Evolutionary conservation across 2,888 invertebrate genomes (phyloP), one percentile per base, ranked within the genome.

Genomic region (Blastobasis lacticolella): DNA sequence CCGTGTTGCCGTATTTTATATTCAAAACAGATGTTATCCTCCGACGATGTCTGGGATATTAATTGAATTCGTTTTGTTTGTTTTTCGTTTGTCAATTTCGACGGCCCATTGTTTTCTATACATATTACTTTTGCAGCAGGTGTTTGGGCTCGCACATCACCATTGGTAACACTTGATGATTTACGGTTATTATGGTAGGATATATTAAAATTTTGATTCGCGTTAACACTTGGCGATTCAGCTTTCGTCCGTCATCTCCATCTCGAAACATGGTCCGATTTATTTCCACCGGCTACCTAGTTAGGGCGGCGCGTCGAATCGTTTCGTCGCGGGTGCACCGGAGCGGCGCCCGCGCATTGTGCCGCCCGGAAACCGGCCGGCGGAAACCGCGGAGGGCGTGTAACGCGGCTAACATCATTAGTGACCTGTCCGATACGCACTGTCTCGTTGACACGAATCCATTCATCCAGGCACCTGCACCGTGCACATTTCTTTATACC

Each of bases 11-110:
- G 72, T 80, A 75, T 85, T 86, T 84, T 85, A 81, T 84, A 85
- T 87, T 87, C 84, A 70, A 81, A 83, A 80, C 87, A 86, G 84
- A 86, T 86, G 86, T 79, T 81, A 79, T 81, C 79, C 77, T 71
- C 68, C 64, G 69, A 69, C 75, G 73, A 73, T 75, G 75, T 66
- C 67, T 80, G 74, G 78, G 74, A 82, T 79, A 81, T 85, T 83
- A 84, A 83, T 85, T 83, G 74, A 81, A 81, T 79, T 66, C 73
- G 68, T 73, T 75, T 72, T 79, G 75, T 81, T 81, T 80, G 75
- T 79, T 81, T 78, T 81, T 78, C 76, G 69, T 73, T 75, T 73
- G 23, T 23, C 23, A 23, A 23, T 23, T 23, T 23, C 23, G 23
- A 23, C n/a, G n/a, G n/a, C 23, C 23, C 23, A 2, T 23, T 23